Base-by-base conservation (phyloP, 2,113 vertebrate genomes). In the Neolamprologus caudopunctatus region DNA sequence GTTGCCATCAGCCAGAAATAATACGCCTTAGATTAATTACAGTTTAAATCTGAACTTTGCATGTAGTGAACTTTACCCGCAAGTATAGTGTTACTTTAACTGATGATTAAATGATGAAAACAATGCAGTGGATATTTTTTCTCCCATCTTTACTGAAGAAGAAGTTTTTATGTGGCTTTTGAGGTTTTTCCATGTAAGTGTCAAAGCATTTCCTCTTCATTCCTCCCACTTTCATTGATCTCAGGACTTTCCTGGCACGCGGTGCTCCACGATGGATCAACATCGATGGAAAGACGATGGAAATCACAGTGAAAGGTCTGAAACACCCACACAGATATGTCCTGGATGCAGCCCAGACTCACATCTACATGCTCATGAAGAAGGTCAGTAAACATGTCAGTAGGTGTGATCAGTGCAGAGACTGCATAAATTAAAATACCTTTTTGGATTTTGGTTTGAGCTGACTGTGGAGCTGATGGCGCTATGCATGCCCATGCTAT, bases 321-420 rank as follows among this genome's bases (percentile, higher is more conserved):
- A 96, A 97, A 84, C 97, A 99, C 89, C 98, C 98, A 5, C 98
- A 99, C 90, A 97, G 98, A 88, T 99, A 99, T 1, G 98, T 99
- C 53, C 96, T 99, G 93, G 98, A 99, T 17, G 97, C 99, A 1
- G 98, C 99, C 1, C 99, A 99, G 54, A 99, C 98, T 2, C 99
- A 99, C 93, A 99, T 99, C 90, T 99, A 98, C 96, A 99, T 99
- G 98, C 97, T 99, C 87, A 99, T 99, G 99, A 99, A 99, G 96
- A 99, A 99, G 97, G 99, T 99, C 55, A 45, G 89, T 83, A 7
- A 90, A 87, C 57, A 16, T 88, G 45, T 11, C 68, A 42, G 45
- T 0, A 35, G 33, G 3, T 11, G 26, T 33, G 24, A 7, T 11
- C 21, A 57, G 53, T 71, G 21, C 16, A n/a, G 10, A 21, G 42